Conservation (phyloP, 2,797 vertebrate species). For the Rhinatrema bivittatum region DNA sequence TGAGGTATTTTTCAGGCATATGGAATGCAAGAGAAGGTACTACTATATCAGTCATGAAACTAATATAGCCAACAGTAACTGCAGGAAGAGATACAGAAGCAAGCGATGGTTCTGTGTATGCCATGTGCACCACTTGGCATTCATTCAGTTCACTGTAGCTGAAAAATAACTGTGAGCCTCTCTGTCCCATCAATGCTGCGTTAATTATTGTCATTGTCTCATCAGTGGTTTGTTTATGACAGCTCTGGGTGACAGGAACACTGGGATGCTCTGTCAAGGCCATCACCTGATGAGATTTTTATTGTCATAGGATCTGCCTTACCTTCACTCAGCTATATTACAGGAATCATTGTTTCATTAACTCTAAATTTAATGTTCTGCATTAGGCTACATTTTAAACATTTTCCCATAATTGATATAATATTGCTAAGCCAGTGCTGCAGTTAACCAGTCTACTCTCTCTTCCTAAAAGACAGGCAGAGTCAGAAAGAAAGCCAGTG, state of each 20-base stretch:
- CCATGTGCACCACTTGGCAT: constrained; percentile 45
- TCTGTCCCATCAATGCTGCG: constrained; percentile 49
- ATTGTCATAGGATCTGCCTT: constrained; percentile 48
- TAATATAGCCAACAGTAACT: constrained; percentile 17
- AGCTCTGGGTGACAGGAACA: constrained; percentile 54
- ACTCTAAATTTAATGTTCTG: constrained; percentile 27
- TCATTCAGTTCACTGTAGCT: constrained; percentile 55
- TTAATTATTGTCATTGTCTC: constrained; percentile 69
- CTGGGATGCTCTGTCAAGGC: constrained; percentile 49
- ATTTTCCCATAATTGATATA: constrained; percentile 19
- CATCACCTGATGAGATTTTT: constrained; percentile 58
- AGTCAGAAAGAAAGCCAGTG: not conserved
- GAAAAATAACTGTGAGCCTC: constrained; percentile 54
- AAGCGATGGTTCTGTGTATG: constrained; percentile 24
- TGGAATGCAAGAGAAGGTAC: not conserved
- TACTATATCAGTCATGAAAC: constrained; percentile 11
- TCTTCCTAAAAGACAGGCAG: constrained; percentile 1
- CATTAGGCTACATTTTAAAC: constrained; percentile 27
- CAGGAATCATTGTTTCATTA: constrained; percentile 45
- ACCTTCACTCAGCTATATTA: constrained; percentile 40
- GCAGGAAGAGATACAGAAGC: constrained; percentile 24
- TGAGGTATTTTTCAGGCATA: not conserved
- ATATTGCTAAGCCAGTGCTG: constrained; percentile 10
- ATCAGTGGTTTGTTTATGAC: constrained; percentile 59
- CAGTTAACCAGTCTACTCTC: constrained; percentile 20